These are phyloP conservation scores for Eulacestoma nigropectus DNA, from an alignment of 2,113 vertebrate species.

Conservation along the genomic window DNA sequence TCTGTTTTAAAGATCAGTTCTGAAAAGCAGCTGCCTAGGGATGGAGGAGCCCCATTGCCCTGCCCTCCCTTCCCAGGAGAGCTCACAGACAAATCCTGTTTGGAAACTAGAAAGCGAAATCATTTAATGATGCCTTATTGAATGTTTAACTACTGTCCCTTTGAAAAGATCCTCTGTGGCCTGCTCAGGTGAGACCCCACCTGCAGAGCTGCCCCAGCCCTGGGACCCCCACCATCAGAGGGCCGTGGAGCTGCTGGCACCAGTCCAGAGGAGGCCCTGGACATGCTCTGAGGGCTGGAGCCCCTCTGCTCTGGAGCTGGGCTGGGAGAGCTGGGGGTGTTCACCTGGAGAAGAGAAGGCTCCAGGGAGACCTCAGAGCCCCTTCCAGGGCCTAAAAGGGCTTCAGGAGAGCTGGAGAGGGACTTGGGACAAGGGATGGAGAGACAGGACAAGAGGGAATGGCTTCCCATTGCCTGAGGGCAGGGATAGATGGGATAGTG, in stretches of 20 bases:
- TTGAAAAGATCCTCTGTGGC: neutral
- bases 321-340: neutral
- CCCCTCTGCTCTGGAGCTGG: neutral
- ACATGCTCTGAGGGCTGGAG: neutral
- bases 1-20: neutral
- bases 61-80: neutral
- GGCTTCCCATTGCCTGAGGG: neutral
- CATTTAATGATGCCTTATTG: rapidly evolving
- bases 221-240: rapidly evolving
- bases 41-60: neutral
- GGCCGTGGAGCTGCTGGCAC: rapidly evolving
- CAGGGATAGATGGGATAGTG: rapidly evolving
- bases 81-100: neutral
- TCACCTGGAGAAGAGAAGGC: neutral
- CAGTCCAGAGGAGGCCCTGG: rapidly evolving
- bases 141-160: neutral
- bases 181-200: neutral
- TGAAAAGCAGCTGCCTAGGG: neutral
- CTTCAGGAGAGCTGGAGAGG: neutral
- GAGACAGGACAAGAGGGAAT: neutral
- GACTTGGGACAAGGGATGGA: neutral
- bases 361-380: neutral
- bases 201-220: neutral
- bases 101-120: neutral
- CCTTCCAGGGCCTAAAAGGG: rapidly evolving